phyloP scores from a whole-genome alignment of 2,888 invertebrate genomes.

The Leptinotarsa juncta region DNA sequence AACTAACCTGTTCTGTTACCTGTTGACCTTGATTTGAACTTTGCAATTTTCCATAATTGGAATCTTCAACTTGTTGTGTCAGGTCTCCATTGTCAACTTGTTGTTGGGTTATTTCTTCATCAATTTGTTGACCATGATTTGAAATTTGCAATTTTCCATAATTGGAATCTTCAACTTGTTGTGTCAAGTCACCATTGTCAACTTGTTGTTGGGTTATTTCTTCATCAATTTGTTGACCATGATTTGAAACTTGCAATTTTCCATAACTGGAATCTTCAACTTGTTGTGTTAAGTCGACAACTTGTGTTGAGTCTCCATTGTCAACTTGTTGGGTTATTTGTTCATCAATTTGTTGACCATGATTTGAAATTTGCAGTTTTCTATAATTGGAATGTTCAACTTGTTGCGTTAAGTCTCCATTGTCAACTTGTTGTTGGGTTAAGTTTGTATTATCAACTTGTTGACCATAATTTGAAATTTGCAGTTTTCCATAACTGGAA shows the following conservation, averaged over 20 bases:
- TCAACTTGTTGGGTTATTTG: constrained; percentile 11
- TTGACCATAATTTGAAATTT: constrained; percentile 23
- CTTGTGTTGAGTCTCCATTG: constrained; percentile 8
- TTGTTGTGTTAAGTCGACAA: neutral
- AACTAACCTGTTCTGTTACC: neutral
- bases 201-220: constrained; percentile 47
- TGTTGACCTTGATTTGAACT: constrained; percentile 33
- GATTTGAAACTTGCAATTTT: constrained; percentile 23
- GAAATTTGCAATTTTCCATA: constrained; percentile 35
- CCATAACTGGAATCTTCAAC: neutral
- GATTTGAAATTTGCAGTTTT: constrained; percentile 14
- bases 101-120: neutral
- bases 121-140: constrained; percentile 32
- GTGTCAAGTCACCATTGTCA: no score
- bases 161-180: no score
- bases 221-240: constrained; percentile 34
- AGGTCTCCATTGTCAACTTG: constrained; percentile 35
- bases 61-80: constrained; percentile 34
- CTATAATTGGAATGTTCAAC: constrained; percentile 7
- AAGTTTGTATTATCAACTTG: constrained; percentile 1
- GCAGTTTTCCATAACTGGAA: constrained; percentile 17
- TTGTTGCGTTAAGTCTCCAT: constrained; percentile 47
- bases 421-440: constrained; percentile 34
- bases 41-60: constrained; percentile 11
- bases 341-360: constrained; percentile 29